A percentile compares a stretch with the other conserved stretches of the same genome.
Conservation (phyloP, 2,888 invertebrate genomes). For the Thereva nobilitata region DNA sequence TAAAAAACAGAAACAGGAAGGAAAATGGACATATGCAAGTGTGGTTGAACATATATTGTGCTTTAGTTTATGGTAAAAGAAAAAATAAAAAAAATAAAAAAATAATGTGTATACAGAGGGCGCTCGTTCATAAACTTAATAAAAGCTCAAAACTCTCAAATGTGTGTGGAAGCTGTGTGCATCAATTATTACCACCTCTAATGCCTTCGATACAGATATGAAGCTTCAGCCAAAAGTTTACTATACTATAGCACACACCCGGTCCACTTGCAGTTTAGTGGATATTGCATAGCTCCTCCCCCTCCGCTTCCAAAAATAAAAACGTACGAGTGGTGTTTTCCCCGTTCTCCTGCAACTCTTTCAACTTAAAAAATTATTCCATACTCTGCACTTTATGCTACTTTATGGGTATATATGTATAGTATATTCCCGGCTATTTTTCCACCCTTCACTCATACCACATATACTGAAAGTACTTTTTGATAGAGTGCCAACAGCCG, state of each 20-base stretch:
- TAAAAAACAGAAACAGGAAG: no score
- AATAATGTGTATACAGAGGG: no score
- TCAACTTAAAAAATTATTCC: background rate
- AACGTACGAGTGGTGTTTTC: no score
- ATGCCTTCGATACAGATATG: slow-evolving; percentile 8
- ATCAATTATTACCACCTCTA: slow-evolving; percentile 29
- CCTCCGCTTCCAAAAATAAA: no score
- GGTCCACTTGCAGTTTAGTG: slow-evolving; percentile 4
- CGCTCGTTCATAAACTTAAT: slow-evolving; percentile 22
- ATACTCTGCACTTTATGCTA: background rate
- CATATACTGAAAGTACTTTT: slow-evolving; percentile 22
- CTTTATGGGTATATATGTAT: background rate
- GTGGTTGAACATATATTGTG: background rate
- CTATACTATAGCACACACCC: background rate
- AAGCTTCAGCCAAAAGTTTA: background rate
- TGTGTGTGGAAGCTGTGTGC: slow-evolving; percentile 17
- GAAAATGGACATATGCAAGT: no score
- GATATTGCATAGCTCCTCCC: background rate
- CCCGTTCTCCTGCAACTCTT: no score
- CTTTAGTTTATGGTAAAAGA: no score
- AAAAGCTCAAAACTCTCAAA: slow-evolving; percentile 12
- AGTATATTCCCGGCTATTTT: slow-evolving; percentile 8
- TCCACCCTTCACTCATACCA: slow-evolving; percentile 8
- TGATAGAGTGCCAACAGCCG: slow-evolving; percentile 23
- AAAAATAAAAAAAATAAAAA: no score